Percentiles rank a stretch among this genome's conserved stretches.
Evolutionary conservation across 1,140 invertebrate genomes (phyloP).

Genomic region (Apis laboriosa): DNA sequence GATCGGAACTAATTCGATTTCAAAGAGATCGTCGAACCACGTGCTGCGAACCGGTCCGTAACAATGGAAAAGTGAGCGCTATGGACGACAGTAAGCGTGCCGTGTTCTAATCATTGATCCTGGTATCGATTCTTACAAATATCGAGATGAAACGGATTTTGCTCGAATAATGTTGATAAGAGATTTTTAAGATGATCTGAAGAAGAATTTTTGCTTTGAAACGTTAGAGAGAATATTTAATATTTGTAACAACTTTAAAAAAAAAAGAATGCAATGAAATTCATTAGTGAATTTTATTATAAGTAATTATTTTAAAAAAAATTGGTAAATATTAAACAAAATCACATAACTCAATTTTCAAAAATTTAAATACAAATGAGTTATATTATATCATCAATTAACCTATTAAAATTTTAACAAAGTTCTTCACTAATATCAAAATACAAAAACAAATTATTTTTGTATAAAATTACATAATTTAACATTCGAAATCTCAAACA

Average conservation of each 20-base stretch:
- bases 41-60: conserved; percentile 25
- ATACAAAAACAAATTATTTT: too few species aligned
- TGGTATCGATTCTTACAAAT: conserved; percentile 3
- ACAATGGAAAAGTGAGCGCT: conserved; percentile 37
- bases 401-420: too few species aligned
- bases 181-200: neutral
- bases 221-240: neutral
- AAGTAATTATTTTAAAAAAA: too few species aligned
- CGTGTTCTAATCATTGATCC: neutral
- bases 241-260: neutral
- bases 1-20: conserved; percentile 74
- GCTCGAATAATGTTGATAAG: neutral
- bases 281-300: too few species aligned
- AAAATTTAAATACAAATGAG: too few species aligned
- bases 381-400: too few species aligned
- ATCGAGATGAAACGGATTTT: neutral
- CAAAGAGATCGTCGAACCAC: conserved; percentile 66
- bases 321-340: too few species aligned
- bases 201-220: neutral
- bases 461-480: too few species aligned
- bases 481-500: too few species aligned
- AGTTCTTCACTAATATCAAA: too few species aligned
- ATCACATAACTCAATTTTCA: too few species aligned
- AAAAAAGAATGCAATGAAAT: too few species aligned
- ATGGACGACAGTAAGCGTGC: conserved; percentile 40